A percentile compares a stretch with the other conserved stretches of the same genome.
These are phyloP conservation scores for Pomatostomus ruficeps DNA, from an alignment of 2,113 vertebrate species.

Conservation along the genomic window DNA sequence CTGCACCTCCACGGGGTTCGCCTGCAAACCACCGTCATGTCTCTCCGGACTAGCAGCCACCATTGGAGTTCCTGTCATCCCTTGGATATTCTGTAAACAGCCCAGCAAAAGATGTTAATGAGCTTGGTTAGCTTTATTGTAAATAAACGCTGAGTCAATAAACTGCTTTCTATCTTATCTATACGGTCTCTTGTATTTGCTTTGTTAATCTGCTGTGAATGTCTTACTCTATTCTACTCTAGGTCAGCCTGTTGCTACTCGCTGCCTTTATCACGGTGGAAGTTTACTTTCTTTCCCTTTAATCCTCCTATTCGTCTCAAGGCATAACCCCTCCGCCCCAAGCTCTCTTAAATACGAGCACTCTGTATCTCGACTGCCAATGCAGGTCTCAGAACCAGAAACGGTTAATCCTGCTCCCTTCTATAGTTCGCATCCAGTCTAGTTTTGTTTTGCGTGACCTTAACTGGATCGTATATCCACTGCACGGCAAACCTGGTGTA, in stretches of 20 bases:
- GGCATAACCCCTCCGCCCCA: background rate
- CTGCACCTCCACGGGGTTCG: slow-evolving; percentile 97
- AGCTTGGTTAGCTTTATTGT: slow-evolving; percentile 67
- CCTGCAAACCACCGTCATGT: slow-evolving; percentile 96
- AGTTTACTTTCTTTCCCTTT: slow-evolving; percentile 61
- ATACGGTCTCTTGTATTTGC: slow-evolving; percentile 65
- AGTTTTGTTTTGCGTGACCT: slow-evolving; percentile 9
- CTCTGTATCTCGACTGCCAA: background rate
- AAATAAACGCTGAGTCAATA: slow-evolving; percentile 67
- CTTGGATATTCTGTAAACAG: slow-evolving; percentile 93
- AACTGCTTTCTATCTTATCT: slow-evolving; percentile 73
- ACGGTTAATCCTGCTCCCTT: background rate
- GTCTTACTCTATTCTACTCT: slow-evolving; percentile 49
- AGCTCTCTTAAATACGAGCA: background rate
- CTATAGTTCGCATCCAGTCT: background rate
- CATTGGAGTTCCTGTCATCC: slow-evolving; percentile 99
- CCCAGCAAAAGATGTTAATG: slow-evolving; percentile 64
- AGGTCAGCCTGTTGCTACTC: slow-evolving; percentile 25
- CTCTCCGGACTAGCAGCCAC: slow-evolving; percentile 96
- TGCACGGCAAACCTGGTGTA: background rate
- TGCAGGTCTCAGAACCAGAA: background rate
- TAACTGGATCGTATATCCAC: slow-evolving; percentile 19
- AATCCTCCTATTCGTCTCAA: slow-evolving; percentile 23
- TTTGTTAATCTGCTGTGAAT: slow-evolving; percentile 65
- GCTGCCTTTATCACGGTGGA: slow-evolving; percentile 50